phyloP scores from a whole-genome alignment of 2,113 vertebrate species.

The Geococcyx californianus region DNA sequence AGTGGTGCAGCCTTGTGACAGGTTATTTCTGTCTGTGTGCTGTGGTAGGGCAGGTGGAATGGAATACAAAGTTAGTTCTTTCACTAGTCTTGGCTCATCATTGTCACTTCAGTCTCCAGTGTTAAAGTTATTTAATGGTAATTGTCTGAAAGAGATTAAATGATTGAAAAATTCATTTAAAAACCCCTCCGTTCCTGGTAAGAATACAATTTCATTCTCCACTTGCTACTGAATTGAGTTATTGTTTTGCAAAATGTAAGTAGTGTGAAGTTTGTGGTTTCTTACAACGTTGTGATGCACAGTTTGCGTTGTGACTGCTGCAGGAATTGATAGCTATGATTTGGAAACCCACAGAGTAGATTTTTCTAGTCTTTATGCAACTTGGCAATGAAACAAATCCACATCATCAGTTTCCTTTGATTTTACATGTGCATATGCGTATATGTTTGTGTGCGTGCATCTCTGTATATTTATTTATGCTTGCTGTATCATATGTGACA shows the following conservation, averaged over 20 bases:
- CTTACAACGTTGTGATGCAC: neutral
- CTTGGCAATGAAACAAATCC: neutral
- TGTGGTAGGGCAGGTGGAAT: neutral
- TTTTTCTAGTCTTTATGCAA: neutral
- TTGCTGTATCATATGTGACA: neutral
- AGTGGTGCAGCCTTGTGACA: neutral
- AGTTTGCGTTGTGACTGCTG: neutral
- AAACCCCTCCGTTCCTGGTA: neutral
- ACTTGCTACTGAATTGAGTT: neutral
- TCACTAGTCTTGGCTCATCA: neutral
- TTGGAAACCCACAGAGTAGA: neutral
- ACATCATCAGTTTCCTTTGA: neutral
- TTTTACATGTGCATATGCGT: too few relatives aligned
- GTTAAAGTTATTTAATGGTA: neutral
- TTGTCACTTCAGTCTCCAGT: neutral
- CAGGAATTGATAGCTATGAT: neutral
- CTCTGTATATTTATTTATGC: neutral
- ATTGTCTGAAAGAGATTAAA: neutral
- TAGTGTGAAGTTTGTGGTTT: neutral
- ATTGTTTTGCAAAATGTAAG: neutral
- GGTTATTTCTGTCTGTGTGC: neutral
- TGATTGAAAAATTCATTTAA: neutral
- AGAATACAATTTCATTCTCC: neutral
- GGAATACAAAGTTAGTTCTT: neutral
- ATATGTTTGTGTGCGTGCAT: neutral